Base-by-base conservation (phyloP, 2,888 invertebrate genomes). In the Scelioninae gen. 1 region DNA sequence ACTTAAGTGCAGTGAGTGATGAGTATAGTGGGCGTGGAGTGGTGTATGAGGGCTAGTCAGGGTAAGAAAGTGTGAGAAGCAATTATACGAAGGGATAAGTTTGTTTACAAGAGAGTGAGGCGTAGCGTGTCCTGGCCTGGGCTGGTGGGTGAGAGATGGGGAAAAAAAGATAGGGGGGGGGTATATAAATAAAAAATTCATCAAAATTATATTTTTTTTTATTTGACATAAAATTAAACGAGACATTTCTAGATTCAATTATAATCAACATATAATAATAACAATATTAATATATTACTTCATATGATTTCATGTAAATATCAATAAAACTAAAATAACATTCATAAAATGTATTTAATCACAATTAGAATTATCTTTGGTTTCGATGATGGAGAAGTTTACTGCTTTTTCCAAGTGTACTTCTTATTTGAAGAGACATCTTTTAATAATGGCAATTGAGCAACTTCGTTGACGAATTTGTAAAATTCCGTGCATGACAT, bases 341-440 rank as follows among this genome's bases (percentile, higher is more conserved):
- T 38, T 38, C 8, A 38, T 10, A 10, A 38, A 38, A 38, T 38
- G 38, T 38, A 38, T 38, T 38, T 43, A 43, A 11, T 11, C 6
- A 43, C 7, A 43, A 10, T 43, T n/a, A n/a, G n/a, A 43, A 43
- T 43, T 43, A 10, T 43, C 9, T 43, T 43, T 43, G 4, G 9
- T 10, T 43, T 43, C n/a, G n/a, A n/a, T n/a, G n/a, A 43, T 43
- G n/a, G n/a, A 7, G 43, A 43, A 43, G n/a, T 11, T 43, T 10
- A 43, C 43, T 10, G 7, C 43, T 43, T 43, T 53, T 53, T 53
- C 53, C 53, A 53, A 3, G 31, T 53, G 53, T 53, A 53, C 31
- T 53, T 53, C 56, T 56, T 13, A 56, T 56, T 56, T 15, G 34
- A 56, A 34, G 32, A 34, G 8, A 34, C 56, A 13, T 56, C 15